phyloP scores from a whole-genome alignment of 2,888 invertebrate species.

The Pammene aurita region DNA sequence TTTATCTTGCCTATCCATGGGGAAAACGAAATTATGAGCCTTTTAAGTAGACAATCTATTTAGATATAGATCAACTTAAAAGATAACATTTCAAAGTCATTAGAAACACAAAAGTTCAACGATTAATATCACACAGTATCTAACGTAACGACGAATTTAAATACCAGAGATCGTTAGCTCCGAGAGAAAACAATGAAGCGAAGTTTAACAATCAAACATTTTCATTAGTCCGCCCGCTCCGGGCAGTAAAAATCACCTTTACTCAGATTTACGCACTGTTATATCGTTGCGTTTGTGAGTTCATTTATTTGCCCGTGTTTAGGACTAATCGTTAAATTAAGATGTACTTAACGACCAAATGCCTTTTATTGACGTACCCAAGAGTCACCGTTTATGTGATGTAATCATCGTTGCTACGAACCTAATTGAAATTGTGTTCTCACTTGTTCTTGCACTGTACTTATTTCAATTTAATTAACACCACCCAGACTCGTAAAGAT shows the following conservation, averaged over 20 bases:
- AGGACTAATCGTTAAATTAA: conserved; percentile 56
- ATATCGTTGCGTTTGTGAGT: conserved; percentile 53
- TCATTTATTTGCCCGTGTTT: conserved; percentile 60
- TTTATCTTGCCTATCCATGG: background rate
- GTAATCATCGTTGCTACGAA: conserved; percentile 30
- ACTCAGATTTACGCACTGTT: conserved; percentile 64
- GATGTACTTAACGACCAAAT: conserved; percentile 44
- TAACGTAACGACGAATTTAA: conserved; percentile 37
- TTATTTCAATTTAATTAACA: conserved; percentile 19
- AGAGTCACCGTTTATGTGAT: conserved; percentile 21
- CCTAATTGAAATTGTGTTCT: conserved; percentile 16
- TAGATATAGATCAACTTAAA: background rate
- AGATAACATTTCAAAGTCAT: conserved; percentile 24
- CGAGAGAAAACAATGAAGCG: conserved; percentile 65
- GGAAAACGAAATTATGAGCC: conserved; percentile 8
- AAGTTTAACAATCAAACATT: conserved; percentile 67
- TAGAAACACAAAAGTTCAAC: conserved; percentile 21
- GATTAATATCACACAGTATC: conserved; percentile 37
- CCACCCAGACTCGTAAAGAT: conserved; percentile 16
- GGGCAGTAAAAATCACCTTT: conserved; percentile 64
- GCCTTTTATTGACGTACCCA: conserved; percentile 29
- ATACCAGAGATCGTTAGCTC: conserved; percentile 55
- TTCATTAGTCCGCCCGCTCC: conserved; percentile 61
- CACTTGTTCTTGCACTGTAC: background rate
- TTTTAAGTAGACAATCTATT: background rate